Conservation (phyloP, 2,797 vertebrate genomes). For the Vespertilio murinus region DNA sequence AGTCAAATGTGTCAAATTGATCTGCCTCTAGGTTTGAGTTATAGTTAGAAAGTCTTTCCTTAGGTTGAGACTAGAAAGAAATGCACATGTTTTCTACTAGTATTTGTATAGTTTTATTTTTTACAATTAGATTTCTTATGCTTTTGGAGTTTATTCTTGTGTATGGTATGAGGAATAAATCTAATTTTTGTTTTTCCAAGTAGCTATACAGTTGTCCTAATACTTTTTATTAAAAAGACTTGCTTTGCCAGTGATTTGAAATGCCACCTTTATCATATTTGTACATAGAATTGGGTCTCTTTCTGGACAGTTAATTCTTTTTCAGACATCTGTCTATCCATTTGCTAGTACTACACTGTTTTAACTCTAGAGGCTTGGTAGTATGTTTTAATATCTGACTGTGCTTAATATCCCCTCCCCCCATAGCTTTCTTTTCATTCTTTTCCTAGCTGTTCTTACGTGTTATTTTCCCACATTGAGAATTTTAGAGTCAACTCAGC, state of each 20-base stretch:
- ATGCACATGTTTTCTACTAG: neutral
- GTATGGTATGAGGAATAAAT: neutral
- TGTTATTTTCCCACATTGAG: neutral
- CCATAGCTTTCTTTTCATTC: neutral
- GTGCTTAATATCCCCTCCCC: neutral
- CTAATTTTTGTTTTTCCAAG: neutral
- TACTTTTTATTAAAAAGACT: neutral
- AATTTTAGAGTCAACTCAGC: constrained; percentile 4
- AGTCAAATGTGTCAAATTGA: neutral
- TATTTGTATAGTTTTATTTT: constrained; percentile 4
- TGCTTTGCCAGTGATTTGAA: neutral
- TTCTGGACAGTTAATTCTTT: neutral
- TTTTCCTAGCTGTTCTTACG: neutral
- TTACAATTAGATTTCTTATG: neutral
- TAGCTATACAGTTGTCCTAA: neutral
- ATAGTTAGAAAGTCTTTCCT: neutral
- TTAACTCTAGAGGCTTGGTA: constrained; percentile 7
- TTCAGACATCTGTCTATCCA: neutral
- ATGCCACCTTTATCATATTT: neutral
- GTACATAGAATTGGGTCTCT: neutral
- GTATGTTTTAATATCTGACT: neutral
- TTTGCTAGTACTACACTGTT: neutral
- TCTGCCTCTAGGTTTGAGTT: neutral
- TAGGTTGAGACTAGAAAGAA: neutral
- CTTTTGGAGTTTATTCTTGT: neutral